Percentiles rank a stretch among this genome's conserved stretches.
phyloP scores from a whole-genome alignment of 2,888 invertebrate genomes.

The Acrocera orbiculus region DNA sequence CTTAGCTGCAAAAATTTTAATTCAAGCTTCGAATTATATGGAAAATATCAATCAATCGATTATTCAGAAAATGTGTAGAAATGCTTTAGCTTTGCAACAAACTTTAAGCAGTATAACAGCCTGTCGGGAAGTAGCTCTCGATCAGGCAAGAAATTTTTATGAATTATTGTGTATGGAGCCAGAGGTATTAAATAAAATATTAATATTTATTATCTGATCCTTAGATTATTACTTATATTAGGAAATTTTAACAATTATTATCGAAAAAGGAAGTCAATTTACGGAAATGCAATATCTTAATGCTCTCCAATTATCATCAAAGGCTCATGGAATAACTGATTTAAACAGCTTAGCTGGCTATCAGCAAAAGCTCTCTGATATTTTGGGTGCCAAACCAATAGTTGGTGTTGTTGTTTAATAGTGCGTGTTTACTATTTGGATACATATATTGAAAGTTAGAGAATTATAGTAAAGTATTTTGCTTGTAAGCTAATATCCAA shows the following conservation, averaged over 20 bases:
- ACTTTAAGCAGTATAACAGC: conserved; percentile 70
- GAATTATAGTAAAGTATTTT: no score
- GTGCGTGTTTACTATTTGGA: no score
- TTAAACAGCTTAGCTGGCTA: conserved; percentile 43
- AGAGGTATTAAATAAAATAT: conserved; percentile 37
- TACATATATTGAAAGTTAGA: no score
- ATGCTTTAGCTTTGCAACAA: conserved; percentile 70
- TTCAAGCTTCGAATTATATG: conserved; percentile 63
- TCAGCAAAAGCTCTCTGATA: conserved; percentile 64
- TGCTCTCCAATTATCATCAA: conserved; percentile 61
- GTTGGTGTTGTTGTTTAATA: conserved; percentile 62
- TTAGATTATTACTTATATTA: conserved; percentile 29
- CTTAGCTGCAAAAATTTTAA: conserved; percentile 59
- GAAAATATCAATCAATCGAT: conserved; percentile 63
- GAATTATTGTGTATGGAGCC: conserved; percentile 68
- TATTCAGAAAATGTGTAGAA: conserved; percentile 69
- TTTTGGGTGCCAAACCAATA: conserved; percentile 49
- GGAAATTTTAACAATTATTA: conserved; percentile 67
- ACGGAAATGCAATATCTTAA: conserved; percentile 76
- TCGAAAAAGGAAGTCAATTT: conserved; percentile 77
- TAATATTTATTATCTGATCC: conserved; percentile 1
- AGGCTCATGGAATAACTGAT: conserved; percentile 36
- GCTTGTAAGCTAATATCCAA: no score
- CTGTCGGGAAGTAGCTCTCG: conserved; percentile 64
- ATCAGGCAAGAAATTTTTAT: conserved; percentile 77